A percentile compares a stretch with the other conserved stretches of the same genome.
These are phyloP conservation scores for Tiaroga cobitis DNA, from an alignment of 2,797 vertebrate species.

Conservation along the genomic window DNA sequence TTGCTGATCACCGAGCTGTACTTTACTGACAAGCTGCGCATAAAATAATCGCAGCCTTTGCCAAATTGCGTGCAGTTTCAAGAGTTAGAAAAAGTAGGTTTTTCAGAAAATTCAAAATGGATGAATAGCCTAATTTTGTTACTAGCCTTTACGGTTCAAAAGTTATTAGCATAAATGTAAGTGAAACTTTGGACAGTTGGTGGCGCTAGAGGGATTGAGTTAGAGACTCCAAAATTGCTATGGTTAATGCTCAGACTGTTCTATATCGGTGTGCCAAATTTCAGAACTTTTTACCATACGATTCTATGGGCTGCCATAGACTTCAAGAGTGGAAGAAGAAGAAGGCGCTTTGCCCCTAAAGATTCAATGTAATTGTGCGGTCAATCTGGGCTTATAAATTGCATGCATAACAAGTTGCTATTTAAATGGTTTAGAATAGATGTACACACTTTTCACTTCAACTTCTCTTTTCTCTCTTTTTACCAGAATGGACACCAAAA, in stretches of 20 bases:
- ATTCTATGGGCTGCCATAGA: background rate
- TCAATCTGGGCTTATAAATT: background rate
- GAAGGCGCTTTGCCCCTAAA: background rate
- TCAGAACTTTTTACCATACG: background rate
- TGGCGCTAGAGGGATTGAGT: background rate
- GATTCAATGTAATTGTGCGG: background rate
- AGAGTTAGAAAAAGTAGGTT: too few species aligned
- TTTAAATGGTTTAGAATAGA: conserved; percentile 13
- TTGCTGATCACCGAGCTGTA: too few species aligned
- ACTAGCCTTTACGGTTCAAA: too few species aligned
- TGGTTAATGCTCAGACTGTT: background rate
- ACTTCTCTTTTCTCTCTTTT: conserved; percentile 13
- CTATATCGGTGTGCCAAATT: background rate
- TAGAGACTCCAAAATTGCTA: background rate
- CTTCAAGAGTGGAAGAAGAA: background rate
- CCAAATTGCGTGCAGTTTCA: too few species aligned
- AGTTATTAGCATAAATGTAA: background rate
- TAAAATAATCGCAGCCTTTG: too few species aligned
- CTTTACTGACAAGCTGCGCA: too few species aligned
- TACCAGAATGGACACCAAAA: conserved; percentile 71
- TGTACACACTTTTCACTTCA: background rate
- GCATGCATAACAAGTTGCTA: background rate
- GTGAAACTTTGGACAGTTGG: background rate
- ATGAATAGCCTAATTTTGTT: too few species aligned
- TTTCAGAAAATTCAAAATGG: too few species aligned